Evolutionary conservation across 2,888 invertebrate species (phyloP).

Genomic region (Lepidonotus clava): DNA sequence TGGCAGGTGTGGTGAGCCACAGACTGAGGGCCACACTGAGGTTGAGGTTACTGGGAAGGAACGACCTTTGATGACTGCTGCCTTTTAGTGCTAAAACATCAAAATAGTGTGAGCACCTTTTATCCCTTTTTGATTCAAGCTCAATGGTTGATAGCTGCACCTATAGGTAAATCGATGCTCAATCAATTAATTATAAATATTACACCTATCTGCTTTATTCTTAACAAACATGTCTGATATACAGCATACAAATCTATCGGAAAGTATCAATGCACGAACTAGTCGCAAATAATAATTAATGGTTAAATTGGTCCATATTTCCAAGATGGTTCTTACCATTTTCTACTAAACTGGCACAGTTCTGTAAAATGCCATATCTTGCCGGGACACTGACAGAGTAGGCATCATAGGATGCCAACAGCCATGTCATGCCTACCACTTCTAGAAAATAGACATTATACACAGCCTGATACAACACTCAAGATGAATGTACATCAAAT

Average conservation of each 20-base stretch:
- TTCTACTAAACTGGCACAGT: background rate
- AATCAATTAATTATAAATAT: no score
- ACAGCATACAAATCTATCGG: background rate
- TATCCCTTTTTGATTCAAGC: background rate
- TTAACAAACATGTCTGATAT: background rate
- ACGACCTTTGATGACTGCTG: no score
- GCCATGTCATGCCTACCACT: background rate
- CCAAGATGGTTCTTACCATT: background rate
- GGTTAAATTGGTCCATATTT: background rate
- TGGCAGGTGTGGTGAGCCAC: no score
- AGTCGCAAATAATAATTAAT: background rate
- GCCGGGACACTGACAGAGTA: background rate
- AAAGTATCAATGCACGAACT: background rate
- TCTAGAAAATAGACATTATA: no score
- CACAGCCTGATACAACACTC: no score
- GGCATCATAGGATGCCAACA: slow-evolving; percentile 10
- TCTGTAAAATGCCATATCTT: background rate
- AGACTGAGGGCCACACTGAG: background rate
- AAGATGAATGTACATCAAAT: no score
- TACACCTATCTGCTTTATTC: no score
- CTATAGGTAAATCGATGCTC: no score
- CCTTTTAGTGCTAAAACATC: no score
- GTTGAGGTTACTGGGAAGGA: background rate
- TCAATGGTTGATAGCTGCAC: no score
- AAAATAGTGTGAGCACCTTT: background rate